A percentile compares a stretch with the other conserved stretches of the same genome.
Conservation (phyloP, 2,888 invertebrate genomes). For the Ptychoptera contaminata region DNA sequence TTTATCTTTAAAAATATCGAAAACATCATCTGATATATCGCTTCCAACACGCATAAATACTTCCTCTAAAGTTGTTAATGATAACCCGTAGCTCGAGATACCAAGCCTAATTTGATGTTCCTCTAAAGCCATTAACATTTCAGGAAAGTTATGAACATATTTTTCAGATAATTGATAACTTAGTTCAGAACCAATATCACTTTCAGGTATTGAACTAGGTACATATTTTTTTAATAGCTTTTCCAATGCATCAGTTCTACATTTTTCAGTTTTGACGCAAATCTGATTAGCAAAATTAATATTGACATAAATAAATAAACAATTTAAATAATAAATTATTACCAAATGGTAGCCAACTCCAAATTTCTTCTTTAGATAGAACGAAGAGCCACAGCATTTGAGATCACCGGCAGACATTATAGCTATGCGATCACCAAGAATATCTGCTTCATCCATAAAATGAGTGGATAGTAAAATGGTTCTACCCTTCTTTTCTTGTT, state of each 20-base stretch:
- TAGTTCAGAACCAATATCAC: slow-evolving; percentile 61
- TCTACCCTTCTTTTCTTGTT: slow-evolving; percentile 49
- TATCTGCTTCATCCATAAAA: slow-evolving; percentile 76
- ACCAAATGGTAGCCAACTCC: slow-evolving; percentile 70
- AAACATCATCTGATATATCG: slow-evolving; percentile 18
- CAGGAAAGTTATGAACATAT: slow-evolving; percentile 43
- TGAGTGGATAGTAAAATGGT: slow-evolving; percentile 69
- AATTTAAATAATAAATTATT: slow-evolving; percentile 7
- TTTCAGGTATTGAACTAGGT: slow-evolving; percentile 45
- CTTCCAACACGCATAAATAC: slow-evolving; percentile 62
- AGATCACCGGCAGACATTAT: slow-evolving; percentile 67
- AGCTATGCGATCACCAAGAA: slow-evolving; percentile 67
- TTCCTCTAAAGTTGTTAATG: slow-evolving; percentile 77
- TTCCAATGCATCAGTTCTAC: slow-evolving; percentile 37
- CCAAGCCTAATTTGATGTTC: slow-evolving; percentile 37
- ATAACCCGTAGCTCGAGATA: slow-evolving; percentile 65
- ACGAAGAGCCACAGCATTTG: slow-evolving; percentile 63
- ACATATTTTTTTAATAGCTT: slow-evolving; percentile 44
- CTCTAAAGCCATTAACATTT: slow-evolving; percentile 53
- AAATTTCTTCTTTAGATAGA: slow-evolving; percentile 63
- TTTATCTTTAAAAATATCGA: neutral
- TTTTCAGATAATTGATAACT: slow-evolving; percentile 51
- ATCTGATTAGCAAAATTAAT: slow-evolving; percentile 16
- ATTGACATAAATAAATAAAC: neutral
- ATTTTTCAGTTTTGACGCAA: slow-evolving; percentile 35